Base-by-base conservation (phyloP, 2,888 invertebrate species). In the Sinopyrophorus schimmeli region DNA sequence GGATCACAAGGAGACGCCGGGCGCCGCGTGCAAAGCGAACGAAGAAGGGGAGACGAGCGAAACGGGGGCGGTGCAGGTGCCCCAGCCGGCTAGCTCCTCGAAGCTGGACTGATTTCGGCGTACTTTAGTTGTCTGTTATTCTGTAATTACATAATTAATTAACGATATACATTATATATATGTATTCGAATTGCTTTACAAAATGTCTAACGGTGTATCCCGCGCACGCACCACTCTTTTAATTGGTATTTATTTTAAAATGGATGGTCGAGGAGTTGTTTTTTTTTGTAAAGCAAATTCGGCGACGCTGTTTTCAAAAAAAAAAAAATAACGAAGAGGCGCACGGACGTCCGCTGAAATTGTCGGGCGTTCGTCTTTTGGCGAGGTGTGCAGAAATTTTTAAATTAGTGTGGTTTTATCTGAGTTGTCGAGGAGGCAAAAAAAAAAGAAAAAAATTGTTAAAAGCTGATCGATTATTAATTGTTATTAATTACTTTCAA, bases 391-490 rank as follows among this genome's bases (percentile, higher is more conserved):
- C n/a, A n/a, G n/a, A 21, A 27, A 39, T 9, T 18, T 34, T 6
- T 26, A 26, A 28, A 34, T 48, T 27, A 40, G 42, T 49, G 57
- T 61, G 53, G 55, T 58, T 55, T 51, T 47, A 53, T 50, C 40
- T 46, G 42, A 51, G 40, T 57, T 58, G 58, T 55, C 54, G 54
- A 61, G n/a, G n/a, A n/a, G n/a, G n/a, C n/a, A n/a, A n/a, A n/a
- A n/a, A n/a, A n/a, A n/a, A n/a, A n/a, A n/a, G n/a, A 58, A 55
- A 50, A 58, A 57, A 55, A 60, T 62, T 63, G 62, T 63, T 64
- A 59, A 58, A 57, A 59, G 57, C 37, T 57, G 48, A 60, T 56
- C n/a, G 40, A 58, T 51, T 54, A 60, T 61, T 59, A 55, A 58
- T 58, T 62, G 60, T 61, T 64, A 60, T 59, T 48, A 58, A 59